Conservation (phyloP, 2,113 vertebrate species). For the Leiothrix lutea region DNA sequence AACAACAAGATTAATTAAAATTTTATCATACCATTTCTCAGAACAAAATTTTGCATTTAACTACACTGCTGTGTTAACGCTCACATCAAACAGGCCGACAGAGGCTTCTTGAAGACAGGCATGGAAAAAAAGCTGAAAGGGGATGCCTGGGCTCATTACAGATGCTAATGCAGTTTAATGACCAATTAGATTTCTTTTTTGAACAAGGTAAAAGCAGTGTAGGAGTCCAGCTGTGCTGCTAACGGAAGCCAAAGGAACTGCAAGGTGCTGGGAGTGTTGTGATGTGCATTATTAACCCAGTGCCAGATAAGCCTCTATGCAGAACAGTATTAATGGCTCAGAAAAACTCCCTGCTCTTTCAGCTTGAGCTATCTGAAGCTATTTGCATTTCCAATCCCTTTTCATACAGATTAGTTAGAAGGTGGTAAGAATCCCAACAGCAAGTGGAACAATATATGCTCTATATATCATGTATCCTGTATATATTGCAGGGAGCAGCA, state of each 20-base stretch:
- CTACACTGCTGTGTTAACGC: not conserved
- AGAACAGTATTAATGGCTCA: not conserved
- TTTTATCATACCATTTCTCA: not conserved
- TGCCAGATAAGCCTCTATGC: not conserved
- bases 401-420: not conserved
- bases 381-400: not conserved
- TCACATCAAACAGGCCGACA: not conserved
- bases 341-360: not conserved
- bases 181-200: not conserved
- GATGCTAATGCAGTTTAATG: conserved; percentile 9
- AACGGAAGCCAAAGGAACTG: not conserved
- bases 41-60: not conserved
- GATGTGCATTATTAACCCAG: not conserved
- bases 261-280: not conserved
- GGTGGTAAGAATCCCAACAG: not conserved
- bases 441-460: not conserved
- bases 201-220: not conserved
- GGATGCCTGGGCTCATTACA: not conserved
- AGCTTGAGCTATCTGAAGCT: not conserved
- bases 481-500: not conserved
- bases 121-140: not conserved
- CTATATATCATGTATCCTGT: no score
- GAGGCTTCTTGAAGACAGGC: not conserved
- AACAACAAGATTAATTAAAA: not conserved
- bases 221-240: not conserved